phyloP scores from a whole-genome alignment of 35 echinoderm and acorn worm species.

The Patiria miniata region DNA sequence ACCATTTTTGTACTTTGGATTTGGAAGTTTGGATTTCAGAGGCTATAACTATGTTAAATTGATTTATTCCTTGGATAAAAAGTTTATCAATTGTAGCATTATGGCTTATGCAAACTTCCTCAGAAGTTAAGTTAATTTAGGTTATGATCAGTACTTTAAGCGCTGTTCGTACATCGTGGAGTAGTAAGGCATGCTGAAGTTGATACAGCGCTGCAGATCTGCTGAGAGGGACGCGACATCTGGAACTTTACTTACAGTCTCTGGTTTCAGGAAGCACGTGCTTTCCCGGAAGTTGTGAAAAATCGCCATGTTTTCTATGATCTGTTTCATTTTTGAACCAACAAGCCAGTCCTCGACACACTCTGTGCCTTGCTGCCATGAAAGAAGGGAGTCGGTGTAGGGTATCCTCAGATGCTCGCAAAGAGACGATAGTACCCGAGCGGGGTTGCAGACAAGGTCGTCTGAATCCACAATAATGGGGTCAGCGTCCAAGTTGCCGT shows the following conservation, averaged over 20 bases:
- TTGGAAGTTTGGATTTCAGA: too few relatives aligned
- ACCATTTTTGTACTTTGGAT: too few relatives aligned
- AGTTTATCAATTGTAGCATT: too few relatives aligned
- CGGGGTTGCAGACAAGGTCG: slow-evolving; percentile 47
- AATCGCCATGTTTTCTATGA: neutral
- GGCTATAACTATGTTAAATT: too few relatives aligned
- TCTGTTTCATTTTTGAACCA: too few relatives aligned
- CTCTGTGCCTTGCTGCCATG: neutral
- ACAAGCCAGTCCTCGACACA: too few relatives aligned
- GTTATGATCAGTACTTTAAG: too few relatives aligned
- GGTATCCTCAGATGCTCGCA: slow-evolving; percentile 32
- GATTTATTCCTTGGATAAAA: too few relatives aligned
- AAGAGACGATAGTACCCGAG: neutral
- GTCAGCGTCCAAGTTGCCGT: slow-evolving; percentile 13
- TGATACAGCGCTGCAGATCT: neutral
- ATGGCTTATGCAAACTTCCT: too few relatives aligned
- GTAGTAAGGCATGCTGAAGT: neutral
- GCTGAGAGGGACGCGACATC: neutral
- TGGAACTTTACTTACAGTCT: neutral
- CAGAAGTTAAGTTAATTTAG: too few relatives aligned
- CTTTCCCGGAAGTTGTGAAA: neutral
- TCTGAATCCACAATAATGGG: slow-evolving; percentile 65
- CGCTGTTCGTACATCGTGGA: neutral
- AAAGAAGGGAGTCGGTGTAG: slow-evolving; percentile 39
- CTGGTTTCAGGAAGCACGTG: too few relatives aligned